Evolutionary conservation across 2,888 invertebrate species (phyloP), one percentile per base, ranked within the genome.

Genomic region (Apotomis capreana): DNA sequence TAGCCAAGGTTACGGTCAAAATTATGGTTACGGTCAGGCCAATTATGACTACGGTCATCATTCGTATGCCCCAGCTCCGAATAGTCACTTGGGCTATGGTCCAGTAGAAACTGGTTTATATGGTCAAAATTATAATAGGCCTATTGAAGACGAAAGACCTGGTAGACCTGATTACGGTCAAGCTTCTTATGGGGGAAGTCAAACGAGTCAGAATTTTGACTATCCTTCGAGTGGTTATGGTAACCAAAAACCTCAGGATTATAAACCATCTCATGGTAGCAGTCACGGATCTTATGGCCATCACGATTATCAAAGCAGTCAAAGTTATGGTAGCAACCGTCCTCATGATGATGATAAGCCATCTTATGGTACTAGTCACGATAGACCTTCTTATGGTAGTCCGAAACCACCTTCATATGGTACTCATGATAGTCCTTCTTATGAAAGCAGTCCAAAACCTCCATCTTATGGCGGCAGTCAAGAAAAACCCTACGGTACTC

Each of bases 11-110:
- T 80, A 80, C 70, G 78, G 79, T 46, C 80, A 79, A 65, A 78
- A 79, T 74, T 82, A 80, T 63, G 81, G 81, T 5, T 83, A 81
- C 62, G 80, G 78, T 8, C 80, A 80, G 69, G 83, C 83, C 0
- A 83, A 83, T 57, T 82, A 84, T 58, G 85, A 84, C 0, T 86
- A 85, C 61, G 83, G 79, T 60, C 86, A 88, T 58, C 83, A 83
- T 73, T 81, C 84, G 0, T 81, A 86, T 64, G 76, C 78, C 0
- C 84, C 86, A 49, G 79, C 80, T 0, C 84, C 85, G 51, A 84
- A 73, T 3, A 83, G 73, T 67, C 79, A 81, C 37, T 80, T 77
- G 3, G 76, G 77, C 69, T 83, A 76, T 76, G 83, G 69, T 1
- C 69, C 74, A n/a, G 36, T 67, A 8, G 67, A 68, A 63, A 59